Base-by-base conservation (phyloP, 1,140 invertebrate genomes). In the Luehdorfia chinensis region DNA sequence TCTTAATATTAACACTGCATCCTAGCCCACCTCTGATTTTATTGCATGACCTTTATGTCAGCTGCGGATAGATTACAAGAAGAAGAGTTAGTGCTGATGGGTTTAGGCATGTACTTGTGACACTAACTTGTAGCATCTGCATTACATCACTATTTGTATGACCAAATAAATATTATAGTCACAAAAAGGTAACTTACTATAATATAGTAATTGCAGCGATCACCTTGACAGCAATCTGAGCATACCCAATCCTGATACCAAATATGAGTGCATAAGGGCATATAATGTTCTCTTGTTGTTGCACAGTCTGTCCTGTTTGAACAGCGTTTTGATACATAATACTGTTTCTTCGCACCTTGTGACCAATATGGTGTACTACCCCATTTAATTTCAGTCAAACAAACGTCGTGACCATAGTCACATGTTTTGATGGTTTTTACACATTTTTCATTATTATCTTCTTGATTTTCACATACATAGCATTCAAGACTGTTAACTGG, bases 211-310 rank as follows among this genome's bases (percentile, higher is more conserved):
- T 99, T 99, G 81, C 97, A 99, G 48, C 96, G 89, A 84, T 99
- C 97, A 30, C 97, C 98, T 69, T 94, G 93, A 81, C 97, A 99
- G 84, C 97, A 99, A 81, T 99, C 97, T 0, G 94, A 94, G 88
- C 97, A 99, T 52, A 93, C 92, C 98, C 97, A 99, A 87, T 99
- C 97, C 71, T 97, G 92, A 69, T 98, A 99, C 96, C 96, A 98
- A 69, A 99, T 96, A 70, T 97, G 92, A 11, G 96, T 96, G 75
- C 97, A 99, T 52, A 91, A 89, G 7, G 88, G 86, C 90, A 95
- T 95, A 55, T 92, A 92, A 12, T 87, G 85, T 39, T 88, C 88
- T 57, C 93, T 88, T 46, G 90, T 90, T 48, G 87, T 84, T 44
- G 93, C 91, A 83, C 98, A 99, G 46, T 92, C 89, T 3, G 91